phyloP scores from a whole-genome alignment of 23 tunicate genomes.

The Styela clava region DNA sequence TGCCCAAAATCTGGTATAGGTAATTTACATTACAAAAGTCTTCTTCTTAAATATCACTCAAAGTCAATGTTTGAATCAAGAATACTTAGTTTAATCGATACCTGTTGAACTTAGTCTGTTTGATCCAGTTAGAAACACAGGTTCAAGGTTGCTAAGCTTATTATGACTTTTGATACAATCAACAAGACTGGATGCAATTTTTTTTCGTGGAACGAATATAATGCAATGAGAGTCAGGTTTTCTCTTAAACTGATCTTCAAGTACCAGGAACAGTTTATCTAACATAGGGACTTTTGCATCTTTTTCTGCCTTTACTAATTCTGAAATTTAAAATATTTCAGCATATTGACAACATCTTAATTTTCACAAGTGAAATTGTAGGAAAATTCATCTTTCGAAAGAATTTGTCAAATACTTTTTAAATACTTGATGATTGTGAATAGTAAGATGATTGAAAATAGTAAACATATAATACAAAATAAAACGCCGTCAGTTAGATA shows the following conservation, averaged over 20 bases:
- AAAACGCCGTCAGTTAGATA: too few species aligned
- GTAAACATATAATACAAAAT: too few species aligned
- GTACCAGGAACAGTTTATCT: conserved; percentile 11
- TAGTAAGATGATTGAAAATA: too few species aligned
- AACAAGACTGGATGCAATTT: conserved; percentile 41
- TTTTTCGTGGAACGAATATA: conserved; percentile 48
- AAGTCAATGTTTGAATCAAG: too few species aligned
- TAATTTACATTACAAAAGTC: too few species aligned
- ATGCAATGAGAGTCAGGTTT: conserved; percentile 48
- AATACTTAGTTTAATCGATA: too few species aligned
- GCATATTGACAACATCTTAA: background rate
- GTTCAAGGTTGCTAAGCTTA: background rate
- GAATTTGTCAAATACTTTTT: too few species aligned
- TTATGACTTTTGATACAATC: conserved; percentile 25
- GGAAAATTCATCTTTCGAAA: too few species aligned
- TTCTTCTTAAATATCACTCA: too few species aligned
- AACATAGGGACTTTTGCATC: conserved; percentile 39
- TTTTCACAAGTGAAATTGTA: too few species aligned
- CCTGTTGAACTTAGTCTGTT: conserved; percentile 3
- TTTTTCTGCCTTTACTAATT: background rate
- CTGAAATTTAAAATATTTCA: conserved; percentile 1
- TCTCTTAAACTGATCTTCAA: conserved; percentile 27
- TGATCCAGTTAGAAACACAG: conserved; percentile 53
- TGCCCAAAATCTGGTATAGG: too few species aligned
- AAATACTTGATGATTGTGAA: too few species aligned